These are phyloP conservation scores for Istiophorus platypterus DNA, from an alignment of 2,113 vertebrate genomes.

Conservation along the genomic window DNA sequence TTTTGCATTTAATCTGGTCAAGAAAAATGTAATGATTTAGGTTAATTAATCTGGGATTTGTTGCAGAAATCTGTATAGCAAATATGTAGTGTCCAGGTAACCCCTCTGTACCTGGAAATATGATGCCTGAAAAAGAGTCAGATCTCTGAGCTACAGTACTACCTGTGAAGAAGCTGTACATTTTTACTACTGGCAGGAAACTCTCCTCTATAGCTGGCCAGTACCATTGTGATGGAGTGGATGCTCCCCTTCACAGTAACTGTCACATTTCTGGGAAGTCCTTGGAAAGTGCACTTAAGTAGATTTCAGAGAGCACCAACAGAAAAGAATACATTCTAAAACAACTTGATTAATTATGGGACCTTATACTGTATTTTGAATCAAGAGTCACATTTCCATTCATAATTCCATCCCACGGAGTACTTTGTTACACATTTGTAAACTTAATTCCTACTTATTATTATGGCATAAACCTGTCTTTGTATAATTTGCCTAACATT, in stretches of 20 bases:
- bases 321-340: not conserved
- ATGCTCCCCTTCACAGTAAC: slow-evolving; percentile 29
- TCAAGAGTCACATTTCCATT: not conserved
- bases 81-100: not conserved
- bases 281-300: slow-evolving; percentile 8
- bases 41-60: not conserved
- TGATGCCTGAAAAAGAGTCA: not conserved
- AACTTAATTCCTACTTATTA: not conserved
- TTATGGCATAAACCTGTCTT: not conserved
- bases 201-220: slow-evolving; percentile 11
- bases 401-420: not conserved
- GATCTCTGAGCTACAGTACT: slow-evolving; percentile 6
- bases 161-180: not conserved
- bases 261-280: slow-evolving; percentile 33
- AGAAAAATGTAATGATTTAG: not conserved
- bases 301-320: not conserved
- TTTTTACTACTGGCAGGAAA: not conserved
- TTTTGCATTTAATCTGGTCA: not conserved
- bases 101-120: not conserved
- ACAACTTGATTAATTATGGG: not conserved
- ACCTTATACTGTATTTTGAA: not conserved
- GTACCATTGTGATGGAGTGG: slow-evolving; percentile 10
- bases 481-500: not conserved
- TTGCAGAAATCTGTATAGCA: not conserved
- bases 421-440: not conserved